A percentile compares a stretch with the other conserved stretches of the same genome.
phyloP scores from a whole-genome alignment of 2,797 vertebrate genomes.

The Coilia nasus region DNA sequence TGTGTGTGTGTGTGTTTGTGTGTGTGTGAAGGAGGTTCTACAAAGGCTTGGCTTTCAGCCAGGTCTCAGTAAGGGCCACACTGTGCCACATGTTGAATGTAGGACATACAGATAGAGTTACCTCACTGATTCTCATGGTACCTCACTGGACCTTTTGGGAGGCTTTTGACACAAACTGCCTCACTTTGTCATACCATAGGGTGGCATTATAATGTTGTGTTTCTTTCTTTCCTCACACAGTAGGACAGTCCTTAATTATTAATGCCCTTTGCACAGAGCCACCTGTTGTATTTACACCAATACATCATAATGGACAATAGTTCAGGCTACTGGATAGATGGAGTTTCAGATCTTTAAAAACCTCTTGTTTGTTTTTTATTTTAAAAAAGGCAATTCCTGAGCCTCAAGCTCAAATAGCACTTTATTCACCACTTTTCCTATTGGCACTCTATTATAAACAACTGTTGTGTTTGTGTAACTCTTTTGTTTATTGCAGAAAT shows the following conservation, averaged over 20 bases:
- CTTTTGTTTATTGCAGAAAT: no score
- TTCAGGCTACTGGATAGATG: background rate
- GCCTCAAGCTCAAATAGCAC: background rate
- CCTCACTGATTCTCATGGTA: background rate
- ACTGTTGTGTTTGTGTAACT: background rate
- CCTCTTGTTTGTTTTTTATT: no score
- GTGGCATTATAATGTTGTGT: background rate
- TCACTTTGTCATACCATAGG: background rate
- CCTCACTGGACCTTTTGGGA: background rate
- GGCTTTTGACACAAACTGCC: background rate
- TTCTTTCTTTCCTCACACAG: background rate
- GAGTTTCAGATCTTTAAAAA: constrained; percentile 1
- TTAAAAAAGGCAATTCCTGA: constrained; percentile 34
- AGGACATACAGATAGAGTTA: constrained; percentile 13
- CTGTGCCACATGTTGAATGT: constrained; percentile 9
- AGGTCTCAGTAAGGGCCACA: background rate
- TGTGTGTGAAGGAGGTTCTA: background rate
- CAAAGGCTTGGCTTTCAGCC: constrained; percentile 21
- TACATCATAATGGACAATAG: background rate
- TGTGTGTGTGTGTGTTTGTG: no score
- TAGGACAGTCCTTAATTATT: background rate
- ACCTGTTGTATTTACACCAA: background rate
- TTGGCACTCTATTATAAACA: background rate
- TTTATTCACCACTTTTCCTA: background rate
- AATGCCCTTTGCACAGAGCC: background rate